phyloP scores from a whole-genome alignment of 2,888 invertebrate genomes.

The Drosophila infuscata region DNA sequence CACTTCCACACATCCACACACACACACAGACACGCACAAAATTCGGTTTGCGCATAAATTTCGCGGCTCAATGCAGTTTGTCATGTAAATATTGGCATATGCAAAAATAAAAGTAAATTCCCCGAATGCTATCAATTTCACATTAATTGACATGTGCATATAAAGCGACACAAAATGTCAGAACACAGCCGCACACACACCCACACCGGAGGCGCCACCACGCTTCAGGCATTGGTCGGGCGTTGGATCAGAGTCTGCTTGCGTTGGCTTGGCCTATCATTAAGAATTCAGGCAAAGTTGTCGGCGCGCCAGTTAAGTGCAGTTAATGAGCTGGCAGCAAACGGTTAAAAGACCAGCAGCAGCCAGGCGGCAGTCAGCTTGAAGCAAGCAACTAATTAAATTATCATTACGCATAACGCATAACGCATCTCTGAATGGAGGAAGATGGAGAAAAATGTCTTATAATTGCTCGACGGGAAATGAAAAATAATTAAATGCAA shows the following conservation, averaged over 20 bases:
- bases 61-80: constrained; percentile 48
- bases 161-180: constrained; percentile 40
- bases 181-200: neutral
- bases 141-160: constrained; percentile 68
- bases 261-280: constrained; percentile 35
- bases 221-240: neutral
- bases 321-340: constrained; percentile 71
- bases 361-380: constrained; percentile 46
- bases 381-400: constrained; percentile 79
- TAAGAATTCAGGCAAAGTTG: constrained; percentile 69
- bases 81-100: constrained; percentile 56
- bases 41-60: constrained; percentile 53
- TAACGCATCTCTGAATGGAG: constrained; percentile 14
- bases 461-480: constrained; percentile 66
- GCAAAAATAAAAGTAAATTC: constrained; percentile 31
- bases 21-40: constrained; percentile 3
- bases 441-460: constrained; percentile 59
- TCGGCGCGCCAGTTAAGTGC: constrained; percentile 64
- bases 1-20: neutral
- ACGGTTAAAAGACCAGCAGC: constrained; percentile 36
- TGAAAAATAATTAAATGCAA: constrained; percentile 51
- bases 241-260: neutral
- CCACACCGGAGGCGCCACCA: neutral
- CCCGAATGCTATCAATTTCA: constrained; percentile 51
- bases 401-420: constrained; percentile 63